These are phyloP conservation scores for Brachyistius frenatus DNA, from an alignment of 2,113 vertebrate species.

Conservation along the genomic window DNA sequence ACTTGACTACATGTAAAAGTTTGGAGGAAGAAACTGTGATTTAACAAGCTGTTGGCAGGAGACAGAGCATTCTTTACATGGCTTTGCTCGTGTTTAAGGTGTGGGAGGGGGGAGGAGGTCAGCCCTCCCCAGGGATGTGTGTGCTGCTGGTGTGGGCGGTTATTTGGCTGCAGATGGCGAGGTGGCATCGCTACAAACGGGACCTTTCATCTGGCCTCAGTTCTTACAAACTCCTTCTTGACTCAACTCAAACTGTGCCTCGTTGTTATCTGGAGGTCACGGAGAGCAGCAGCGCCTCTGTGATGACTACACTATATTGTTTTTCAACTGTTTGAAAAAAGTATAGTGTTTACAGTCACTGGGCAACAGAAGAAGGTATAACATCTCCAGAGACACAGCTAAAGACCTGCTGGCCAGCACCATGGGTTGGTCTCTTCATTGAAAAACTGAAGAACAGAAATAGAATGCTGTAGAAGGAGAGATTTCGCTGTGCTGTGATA, in stretches of 20 bases:
- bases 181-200: constrained; percentile 65
- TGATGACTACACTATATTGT: constrained; percentile 25
- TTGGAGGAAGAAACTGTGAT: constrained; percentile 15
- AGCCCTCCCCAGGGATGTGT: constrained; percentile 29
- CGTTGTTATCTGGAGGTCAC: constrained; percentile 53
- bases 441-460: constrained; percentile 11
- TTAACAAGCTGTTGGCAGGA: constrained; percentile 13
- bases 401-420: constrained; percentile 11
- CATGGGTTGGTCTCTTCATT: constrained; percentile 1
- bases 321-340: constrained; percentile 18
- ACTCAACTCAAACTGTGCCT: constrained; percentile 57
- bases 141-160: constrained; percentile 50
- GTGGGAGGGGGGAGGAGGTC: constrained; percentile 53
- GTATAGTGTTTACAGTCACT: not conserved
- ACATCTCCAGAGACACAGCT: constrained; percentile 18
- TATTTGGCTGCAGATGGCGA: constrained; percentile 63
- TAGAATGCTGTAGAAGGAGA: not conserved
- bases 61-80: constrained; percentile 3
- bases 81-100: constrained; percentile 40
- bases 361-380: constrained; percentile 12
- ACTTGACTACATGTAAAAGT: constrained; percentile 12
- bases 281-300: constrained; percentile 24
- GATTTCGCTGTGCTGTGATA: not conserved
- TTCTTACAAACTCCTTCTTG: constrained; percentile 57
- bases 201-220: constrained; percentile 62